Evolutionary conservation across 2,113 vertebrate genomes (phyloP).

Genomic region (Aptenodytes patagonicus): DNA sequence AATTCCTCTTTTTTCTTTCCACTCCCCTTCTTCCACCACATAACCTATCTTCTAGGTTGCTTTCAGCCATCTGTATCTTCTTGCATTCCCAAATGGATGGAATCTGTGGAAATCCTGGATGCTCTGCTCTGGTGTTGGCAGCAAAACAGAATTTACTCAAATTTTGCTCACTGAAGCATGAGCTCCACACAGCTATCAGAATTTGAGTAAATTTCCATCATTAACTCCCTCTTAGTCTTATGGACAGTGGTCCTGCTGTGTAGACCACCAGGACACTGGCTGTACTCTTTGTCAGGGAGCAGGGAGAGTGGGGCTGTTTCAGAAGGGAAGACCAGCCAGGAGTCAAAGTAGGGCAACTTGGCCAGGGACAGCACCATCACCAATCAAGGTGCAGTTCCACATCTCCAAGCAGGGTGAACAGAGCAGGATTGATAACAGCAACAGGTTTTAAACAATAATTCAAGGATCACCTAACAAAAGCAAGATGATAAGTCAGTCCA

Average conservation of each 20-base stretch:
- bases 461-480: background rate
- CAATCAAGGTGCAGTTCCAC: background rate
- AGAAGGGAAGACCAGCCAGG: background rate
- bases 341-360: background rate
- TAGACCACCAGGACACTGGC: background rate
- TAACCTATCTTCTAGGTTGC: background rate
- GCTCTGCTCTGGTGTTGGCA: background rate
- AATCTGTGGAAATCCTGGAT: background rate
- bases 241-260: too few relatives aligned
- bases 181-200: background rate
- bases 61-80: background rate
- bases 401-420: background rate
- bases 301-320: background rate
- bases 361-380: background rate
- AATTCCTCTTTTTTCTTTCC: background rate
- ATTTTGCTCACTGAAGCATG: background rate
- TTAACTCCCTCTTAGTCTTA: background rate
- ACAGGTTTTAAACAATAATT: background rate
- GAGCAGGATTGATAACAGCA: background rate
- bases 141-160: background rate
- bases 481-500: background rate
- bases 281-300: background rate
- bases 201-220: background rate
- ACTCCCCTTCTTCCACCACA: background rate
- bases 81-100: background rate